phyloP scores from a whole-genome alignment of 2,113 vertebrate species.

The Anguilla japonica region DNA sequence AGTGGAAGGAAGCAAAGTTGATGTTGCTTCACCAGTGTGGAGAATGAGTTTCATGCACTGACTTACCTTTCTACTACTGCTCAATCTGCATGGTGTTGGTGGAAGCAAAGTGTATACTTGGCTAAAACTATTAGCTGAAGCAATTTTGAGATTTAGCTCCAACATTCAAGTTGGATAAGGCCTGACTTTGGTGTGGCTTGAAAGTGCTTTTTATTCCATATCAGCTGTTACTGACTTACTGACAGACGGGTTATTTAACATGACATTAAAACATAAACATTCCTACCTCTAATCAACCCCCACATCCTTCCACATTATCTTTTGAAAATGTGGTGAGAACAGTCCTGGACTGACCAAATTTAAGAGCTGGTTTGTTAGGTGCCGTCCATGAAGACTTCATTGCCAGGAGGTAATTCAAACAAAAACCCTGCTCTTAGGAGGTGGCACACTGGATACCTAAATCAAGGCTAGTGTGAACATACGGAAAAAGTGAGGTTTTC shows the following conservation, averaged over 20 bases:
- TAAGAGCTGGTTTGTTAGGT: too few species aligned
- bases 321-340: too few species aligned
- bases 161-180: not conserved
- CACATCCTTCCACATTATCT: too few species aligned
- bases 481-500: not conserved
- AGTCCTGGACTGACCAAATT: too few species aligned
- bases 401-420: too few species aligned
- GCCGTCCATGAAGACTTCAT: too few species aligned
- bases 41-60: not conserved
- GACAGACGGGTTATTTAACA: not conserved
- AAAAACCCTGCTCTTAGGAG: too few species aligned
- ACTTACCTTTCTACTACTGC: not conserved
- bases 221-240: not conserved
- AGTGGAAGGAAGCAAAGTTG: slow-evolving; percentile 7
- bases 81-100: not conserved
- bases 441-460: too few species aligned
- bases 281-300: too few species aligned
- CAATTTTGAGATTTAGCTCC: slow-evolving; percentile 1
- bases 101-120: not conserved
- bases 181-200: not conserved
- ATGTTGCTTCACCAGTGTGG: not conserved
- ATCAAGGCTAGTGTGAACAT: too few species aligned
- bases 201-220: not conserved
- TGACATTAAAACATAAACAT: not conserved
- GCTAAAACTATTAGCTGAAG: not conserved